These are phyloP conservation scores for Enoplosus armatus DNA, from an alignment of 2,797 vertebrate species.

Conservation along the genomic window DNA sequence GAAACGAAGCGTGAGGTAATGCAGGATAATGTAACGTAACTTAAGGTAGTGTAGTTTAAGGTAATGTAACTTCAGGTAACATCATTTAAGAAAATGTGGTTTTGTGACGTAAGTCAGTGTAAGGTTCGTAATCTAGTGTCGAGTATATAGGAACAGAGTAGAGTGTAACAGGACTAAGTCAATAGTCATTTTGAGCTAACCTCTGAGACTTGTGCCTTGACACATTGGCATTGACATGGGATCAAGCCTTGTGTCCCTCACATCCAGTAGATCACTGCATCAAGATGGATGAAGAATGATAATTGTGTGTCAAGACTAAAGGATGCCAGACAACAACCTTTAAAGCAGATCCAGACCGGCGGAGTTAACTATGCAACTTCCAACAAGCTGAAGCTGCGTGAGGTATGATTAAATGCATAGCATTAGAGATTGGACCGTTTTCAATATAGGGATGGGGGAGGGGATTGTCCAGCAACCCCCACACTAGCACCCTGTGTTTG, in stretches of 20 bases:
- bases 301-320: not conserved
- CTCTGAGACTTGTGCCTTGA: not conserved
- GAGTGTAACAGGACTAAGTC: not conserved
- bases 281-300: not conserved
- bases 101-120: too few relatives aligned
- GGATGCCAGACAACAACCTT: not conserved
- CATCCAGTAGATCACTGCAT: constrained; percentile 1
- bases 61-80: too few relatives aligned
- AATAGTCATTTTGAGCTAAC: not conserved
- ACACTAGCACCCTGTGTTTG: constrained; percentile 49
- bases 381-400: constrained; percentile 35
- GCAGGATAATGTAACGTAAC: too few relatives aligned
- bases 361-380: constrained; percentile 11
- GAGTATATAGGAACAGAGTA: too few relatives aligned
- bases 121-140: too few relatives aligned
- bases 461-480: constrained; percentile 69
- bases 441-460: constrained; percentile 47
- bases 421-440: constrained; percentile 43
- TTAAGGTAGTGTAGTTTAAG: too few relatives aligned
- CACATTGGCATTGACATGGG: not conserved
- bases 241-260: constrained; percentile 21
- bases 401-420: constrained; percentile 51
- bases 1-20: too few relatives aligned
- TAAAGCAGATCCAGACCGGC: constrained; percentile 1
- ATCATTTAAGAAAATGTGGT: too few relatives aligned